Evolutionary conservation across 2,888 invertebrate species (phyloP).

Genomic region (Steinernema hermaphroditum): DNA sequence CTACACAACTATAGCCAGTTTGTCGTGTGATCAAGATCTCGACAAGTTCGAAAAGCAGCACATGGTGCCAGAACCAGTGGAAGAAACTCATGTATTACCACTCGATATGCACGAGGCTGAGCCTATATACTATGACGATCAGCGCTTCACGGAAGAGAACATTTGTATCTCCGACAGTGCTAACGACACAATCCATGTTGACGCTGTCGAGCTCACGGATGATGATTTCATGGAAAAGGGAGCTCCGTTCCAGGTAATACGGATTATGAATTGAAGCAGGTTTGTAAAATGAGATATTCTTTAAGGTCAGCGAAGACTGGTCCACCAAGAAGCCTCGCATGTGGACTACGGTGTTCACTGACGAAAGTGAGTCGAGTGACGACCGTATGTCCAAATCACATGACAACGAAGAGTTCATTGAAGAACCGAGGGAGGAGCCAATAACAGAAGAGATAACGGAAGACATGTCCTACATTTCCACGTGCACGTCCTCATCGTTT

Average conservation of each 20-base stretch:
- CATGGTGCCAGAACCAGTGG: not conserved
- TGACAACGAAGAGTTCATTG: not conserved
- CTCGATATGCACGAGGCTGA: not conserved
- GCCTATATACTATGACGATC: constrained; percentile 16
- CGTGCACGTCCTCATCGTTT: constrained; percentile 15
- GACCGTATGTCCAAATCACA: constrained; percentile 21
- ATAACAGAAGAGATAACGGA: constrained; percentile 44
- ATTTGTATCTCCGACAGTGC: constrained; percentile 3
- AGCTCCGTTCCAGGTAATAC: not conserved
- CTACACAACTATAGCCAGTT: constrained; percentile 5
- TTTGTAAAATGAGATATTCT: no score
- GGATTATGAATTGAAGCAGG: not conserved
- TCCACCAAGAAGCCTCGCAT: constrained; percentile 45
- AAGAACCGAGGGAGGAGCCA: constrained; percentile 37
- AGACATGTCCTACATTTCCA: constrained; percentile 37
- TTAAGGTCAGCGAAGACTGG: constrained; percentile 21
- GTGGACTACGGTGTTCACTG: constrained; percentile 65
- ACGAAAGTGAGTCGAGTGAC: constrained; percentile 53
- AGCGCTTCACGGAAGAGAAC: constrained; percentile 9
- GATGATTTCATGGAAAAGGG: constrained; percentile 39
- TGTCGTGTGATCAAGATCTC: constrained; percentile 4
- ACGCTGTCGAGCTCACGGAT: constrained; percentile 39
- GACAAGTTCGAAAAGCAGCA: not conserved
- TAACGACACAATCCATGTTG: constrained; percentile 31
- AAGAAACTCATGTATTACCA: not conserved